A percentile compares a stretch with the other conserved stretches of the same genome.
These are phyloP conservation scores for Siniperca scherzeri DNA, from an alignment of 2,797 vertebrate species.

Conservation along the genomic window DNA sequence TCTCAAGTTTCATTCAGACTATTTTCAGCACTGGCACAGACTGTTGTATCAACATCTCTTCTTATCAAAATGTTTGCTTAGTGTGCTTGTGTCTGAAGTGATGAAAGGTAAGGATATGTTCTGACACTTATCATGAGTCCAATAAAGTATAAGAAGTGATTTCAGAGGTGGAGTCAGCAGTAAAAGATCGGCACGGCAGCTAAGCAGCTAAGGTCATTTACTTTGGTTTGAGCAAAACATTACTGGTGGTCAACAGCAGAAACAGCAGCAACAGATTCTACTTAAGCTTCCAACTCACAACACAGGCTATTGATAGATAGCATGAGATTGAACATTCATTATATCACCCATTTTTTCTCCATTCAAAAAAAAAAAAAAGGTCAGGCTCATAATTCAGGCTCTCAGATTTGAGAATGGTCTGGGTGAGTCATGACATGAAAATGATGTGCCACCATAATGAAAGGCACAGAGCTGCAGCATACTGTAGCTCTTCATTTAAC, in stretches of 20 bases:
- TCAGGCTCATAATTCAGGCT: slow-evolving; percentile 61
- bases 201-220: slow-evolving; percentile 44
- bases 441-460: slow-evolving; percentile 76
- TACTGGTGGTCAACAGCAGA: slow-evolving; percentile 14
- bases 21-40: slow-evolving; percentile 7
- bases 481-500: slow-evolving; percentile 66
- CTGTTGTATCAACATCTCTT: neutral
- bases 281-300: slow-evolving; percentile 46
- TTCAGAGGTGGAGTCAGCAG: slow-evolving; percentile 50
- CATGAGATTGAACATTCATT: slow-evolving; percentile 25
- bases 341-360: slow-evolving; percentile 20
- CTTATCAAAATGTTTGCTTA: slow-evolving; percentile 43
- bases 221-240: slow-evolving; percentile 68
- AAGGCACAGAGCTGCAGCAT: slow-evolving; percentile 60
- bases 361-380: slow-evolving; percentile 64
- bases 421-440: slow-evolving; percentile 79
- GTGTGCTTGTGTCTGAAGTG: neutral
- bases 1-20: slow-evolving; percentile 26
- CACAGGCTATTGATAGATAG: slow-evolving; percentile 56
- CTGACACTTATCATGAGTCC: slow-evolving; percentile 9
- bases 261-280: slow-evolving; percentile 17
- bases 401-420: slow-evolving; percentile 40
- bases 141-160: slow-evolving; percentile 32
- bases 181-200: slow-evolving; percentile 52
- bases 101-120: slow-evolving; percentile 38